Evolutionary conservation across 2,888 invertebrate genomes (phyloP).

Genomic region (Drosophila nigritarsus): DNA sequence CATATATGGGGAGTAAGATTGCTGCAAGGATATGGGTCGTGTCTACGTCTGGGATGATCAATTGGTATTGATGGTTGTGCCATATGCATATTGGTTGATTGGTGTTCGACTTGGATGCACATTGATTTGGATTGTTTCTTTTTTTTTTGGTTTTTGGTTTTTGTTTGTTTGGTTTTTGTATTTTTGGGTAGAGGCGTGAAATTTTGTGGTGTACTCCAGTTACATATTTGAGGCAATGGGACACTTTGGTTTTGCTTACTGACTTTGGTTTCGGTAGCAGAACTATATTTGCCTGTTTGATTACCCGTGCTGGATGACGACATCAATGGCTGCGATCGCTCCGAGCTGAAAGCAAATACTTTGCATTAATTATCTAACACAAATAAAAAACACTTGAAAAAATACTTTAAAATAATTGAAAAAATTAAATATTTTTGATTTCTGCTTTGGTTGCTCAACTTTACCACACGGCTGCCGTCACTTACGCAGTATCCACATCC

Average conservation of each 20-base stretch:
- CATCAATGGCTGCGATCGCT: slow-evolving; percentile 85
- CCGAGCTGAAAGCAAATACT: slow-evolving; percentile 71
- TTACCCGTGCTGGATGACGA: slow-evolving; percentile 81
- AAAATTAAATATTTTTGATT: not conserved
- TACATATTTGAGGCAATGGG: slow-evolving; percentile 68
- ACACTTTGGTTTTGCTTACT: slow-evolving; percentile 93
- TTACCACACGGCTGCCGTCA: slow-evolving; percentile 70
- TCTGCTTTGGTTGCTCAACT: slow-evolving; percentile 65
- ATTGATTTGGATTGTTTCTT: slow-evolving; percentile 41
- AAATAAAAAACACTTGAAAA: not conserved
- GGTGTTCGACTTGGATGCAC: slow-evolving; percentile 45
- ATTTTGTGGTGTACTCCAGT: slow-evolving; percentile 78
- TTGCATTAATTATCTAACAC: not conserved
- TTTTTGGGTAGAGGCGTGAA: slow-evolving; percentile 62
- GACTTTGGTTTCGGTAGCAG: slow-evolving; percentile 95
- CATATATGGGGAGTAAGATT: not conserved
- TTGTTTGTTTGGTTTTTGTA: slow-evolving; percentile 5
- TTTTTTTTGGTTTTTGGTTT: not conserved
- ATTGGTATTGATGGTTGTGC: slow-evolving; percentile 11
- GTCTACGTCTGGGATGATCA: slow-evolving; percentile 5
- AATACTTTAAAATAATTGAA: not conserved
- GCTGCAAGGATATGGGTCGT: not conserved
- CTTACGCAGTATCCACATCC: slow-evolving; percentile 84
- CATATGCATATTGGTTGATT: slow-evolving; percentile 14
- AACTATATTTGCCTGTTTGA: slow-evolving; percentile 85